phyloP scores from a whole-genome alignment of 2,888 invertebrate genomes.

The Parnassius apollo region DNA sequence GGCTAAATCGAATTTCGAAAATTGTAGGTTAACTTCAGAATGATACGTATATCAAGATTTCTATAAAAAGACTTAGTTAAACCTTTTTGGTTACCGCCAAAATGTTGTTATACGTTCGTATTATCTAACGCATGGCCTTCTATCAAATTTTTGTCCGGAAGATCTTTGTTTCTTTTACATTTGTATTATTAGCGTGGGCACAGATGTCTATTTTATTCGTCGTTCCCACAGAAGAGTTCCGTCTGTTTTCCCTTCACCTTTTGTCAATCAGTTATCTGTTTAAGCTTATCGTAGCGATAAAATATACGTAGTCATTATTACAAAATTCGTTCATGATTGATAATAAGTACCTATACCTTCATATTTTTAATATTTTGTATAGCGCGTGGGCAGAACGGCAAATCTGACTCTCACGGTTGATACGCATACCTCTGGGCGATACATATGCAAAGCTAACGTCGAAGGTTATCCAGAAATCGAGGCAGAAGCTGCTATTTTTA shows the following conservation, averaged over 20 bases:
- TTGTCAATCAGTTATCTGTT: no score
- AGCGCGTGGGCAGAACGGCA: slow-evolving; percentile 88
- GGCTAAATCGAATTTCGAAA: no score
- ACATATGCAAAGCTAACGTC: slow-evolving; percentile 94
- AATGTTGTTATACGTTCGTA: slow-evolving; percentile 30
- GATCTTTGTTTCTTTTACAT: slow-evolving; percentile 4
- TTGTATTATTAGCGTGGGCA: slow-evolving; percentile 1
- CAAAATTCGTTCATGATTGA: no score
- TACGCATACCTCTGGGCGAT: slow-evolving; percentile 90
- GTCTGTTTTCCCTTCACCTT: neutral
- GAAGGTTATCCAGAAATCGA: slow-evolving; percentile 92
- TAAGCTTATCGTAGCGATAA: no score
- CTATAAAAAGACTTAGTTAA: slow-evolving; percentile 11
- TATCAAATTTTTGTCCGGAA: slow-evolving; percentile 4
- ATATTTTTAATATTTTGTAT: slow-evolving; percentile 77
- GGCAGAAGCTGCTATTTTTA: slow-evolving; percentile 88
- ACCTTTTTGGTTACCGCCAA: slow-evolving; percentile 12
- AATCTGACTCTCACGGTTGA: slow-evolving; percentile 89
- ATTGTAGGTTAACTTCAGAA: neutral
- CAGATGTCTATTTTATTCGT: neutral
- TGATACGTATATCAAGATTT: slow-evolving; percentile 9
- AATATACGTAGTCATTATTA: no score
- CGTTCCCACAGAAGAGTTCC: neutral
- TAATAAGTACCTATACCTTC: no score
- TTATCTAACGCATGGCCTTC: slow-evolving; percentile 49